Conservation (phyloP, 64 coral and sea anemone species). For the Porites lutea region DNA sequence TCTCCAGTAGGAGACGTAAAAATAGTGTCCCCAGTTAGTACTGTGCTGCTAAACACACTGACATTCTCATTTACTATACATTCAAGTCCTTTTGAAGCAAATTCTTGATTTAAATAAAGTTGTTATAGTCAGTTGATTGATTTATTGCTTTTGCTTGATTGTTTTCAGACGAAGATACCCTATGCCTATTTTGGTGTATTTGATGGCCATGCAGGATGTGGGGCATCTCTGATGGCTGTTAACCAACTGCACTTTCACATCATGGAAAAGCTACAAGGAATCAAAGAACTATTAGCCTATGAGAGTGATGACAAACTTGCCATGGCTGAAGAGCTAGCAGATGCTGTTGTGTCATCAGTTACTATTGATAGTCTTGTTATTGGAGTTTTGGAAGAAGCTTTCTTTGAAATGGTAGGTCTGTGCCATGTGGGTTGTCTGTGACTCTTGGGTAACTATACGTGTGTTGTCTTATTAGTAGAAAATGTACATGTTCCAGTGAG, state of each 20-base stretch:
- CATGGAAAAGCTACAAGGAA: constrained; percentile 84
- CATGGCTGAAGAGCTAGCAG: constrained; percentile 61
- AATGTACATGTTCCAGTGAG: no score
- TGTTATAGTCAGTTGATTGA: no score
- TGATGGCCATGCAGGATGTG: constrained; percentile 96
- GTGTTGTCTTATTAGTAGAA: no score
- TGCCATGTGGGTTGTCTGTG: neutral
- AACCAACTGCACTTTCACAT: constrained; percentile 89
- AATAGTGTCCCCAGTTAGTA: no score
- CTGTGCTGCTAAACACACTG: no score
- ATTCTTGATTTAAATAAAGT: no score
- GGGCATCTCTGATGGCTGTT: constrained; percentile 85
- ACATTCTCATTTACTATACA: no score
- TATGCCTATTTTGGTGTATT: constrained; percentile 99
- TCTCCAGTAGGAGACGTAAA: no score
- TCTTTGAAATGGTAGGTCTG: constrained; percentile 92
- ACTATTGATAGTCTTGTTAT: constrained; percentile 87
- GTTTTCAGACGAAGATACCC: constrained; percentile 88
- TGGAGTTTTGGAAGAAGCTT: constrained; percentile 93
- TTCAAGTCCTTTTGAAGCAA: no score
- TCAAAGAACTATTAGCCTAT: constrained; percentile 84
- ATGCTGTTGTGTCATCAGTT: constrained; percentile 87
- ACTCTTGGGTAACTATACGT: no score
- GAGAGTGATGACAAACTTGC: constrained; percentile 78
- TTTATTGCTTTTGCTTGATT: no score